A percentile compares a stretch with the other conserved stretches of the same genome.
Conservation (phyloP, 1,140 invertebrate species). For the Panonychus citri region DNA sequence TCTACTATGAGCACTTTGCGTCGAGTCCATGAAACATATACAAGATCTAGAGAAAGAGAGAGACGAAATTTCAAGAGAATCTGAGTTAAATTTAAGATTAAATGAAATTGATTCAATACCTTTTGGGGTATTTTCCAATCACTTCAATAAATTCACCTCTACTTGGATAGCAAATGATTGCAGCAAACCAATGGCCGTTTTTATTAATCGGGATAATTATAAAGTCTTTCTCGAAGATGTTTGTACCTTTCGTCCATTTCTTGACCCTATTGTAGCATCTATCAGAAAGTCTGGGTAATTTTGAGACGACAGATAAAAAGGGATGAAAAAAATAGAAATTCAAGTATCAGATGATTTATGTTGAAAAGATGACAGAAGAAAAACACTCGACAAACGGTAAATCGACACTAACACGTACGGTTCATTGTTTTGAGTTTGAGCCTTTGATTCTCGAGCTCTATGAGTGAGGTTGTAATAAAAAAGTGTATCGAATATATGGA, state of each 20-base stretch:
- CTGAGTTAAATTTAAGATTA: background rate
- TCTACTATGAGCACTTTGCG: conserved; percentile 14
- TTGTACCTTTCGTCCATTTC: conserved; percentile 85
- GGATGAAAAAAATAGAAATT: too few relatives aligned
- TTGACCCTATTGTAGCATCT: conserved; percentile 68
- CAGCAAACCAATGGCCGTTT: conserved; percentile 87
- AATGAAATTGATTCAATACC: too few relatives aligned
- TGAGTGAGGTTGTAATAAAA: conserved; percentile 86
- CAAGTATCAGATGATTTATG: too few relatives aligned
- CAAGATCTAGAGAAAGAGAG: background rate
- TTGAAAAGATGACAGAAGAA: background rate
- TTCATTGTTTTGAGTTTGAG: conserved; percentile 18
- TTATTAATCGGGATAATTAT: conserved; percentile 92
- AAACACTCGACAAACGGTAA: too few relatives aligned
- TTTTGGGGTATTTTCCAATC: background rate
- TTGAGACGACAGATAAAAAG: background rate
- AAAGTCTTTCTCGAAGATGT: conserved; percentile 90
- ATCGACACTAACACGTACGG: too few relatives aligned
- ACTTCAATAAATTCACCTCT: background rate
- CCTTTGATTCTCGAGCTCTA: too few relatives aligned
- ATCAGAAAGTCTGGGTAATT: conserved; percentile 30
- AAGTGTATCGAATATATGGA: conserved; percentile 86
- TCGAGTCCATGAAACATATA: background rate
- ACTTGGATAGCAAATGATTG: conserved; percentile 73
- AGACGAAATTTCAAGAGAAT: too few relatives aligned